Conservation (phyloP, 2,797 vertebrate genomes). For the Myotis daubentonii region DNA sequence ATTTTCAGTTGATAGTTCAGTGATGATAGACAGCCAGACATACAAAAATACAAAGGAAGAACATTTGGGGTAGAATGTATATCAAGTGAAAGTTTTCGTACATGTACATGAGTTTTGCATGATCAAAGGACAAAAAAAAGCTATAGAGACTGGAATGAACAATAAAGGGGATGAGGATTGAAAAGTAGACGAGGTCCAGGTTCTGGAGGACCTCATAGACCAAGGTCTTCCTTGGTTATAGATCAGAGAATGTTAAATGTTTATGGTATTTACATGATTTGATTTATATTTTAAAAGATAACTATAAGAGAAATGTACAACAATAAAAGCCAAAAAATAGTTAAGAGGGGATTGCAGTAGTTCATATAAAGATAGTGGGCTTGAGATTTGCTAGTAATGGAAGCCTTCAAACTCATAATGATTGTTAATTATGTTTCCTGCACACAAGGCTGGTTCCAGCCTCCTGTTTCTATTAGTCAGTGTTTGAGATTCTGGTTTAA, state of each 20-base stretch:
- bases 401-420: background rate
- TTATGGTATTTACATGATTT: background rate
- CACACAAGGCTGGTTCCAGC: background rate
- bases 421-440: background rate
- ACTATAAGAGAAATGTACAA: background rate
- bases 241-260: background rate
- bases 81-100: background rate
- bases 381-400: background rate
- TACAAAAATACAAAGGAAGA: background rate
- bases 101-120: background rate
- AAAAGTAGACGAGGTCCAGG: conserved; percentile 42
- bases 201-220: background rate
- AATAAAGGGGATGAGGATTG: background rate
- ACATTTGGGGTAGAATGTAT: background rate
- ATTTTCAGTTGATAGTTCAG: background rate
- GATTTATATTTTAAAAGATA: background rate
- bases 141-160: background rate
- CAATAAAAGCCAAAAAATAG: background rate
- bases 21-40: background rate
- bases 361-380: background rate
- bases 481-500: background rate
- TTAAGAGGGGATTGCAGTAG: background rate
- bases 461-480: background rate
- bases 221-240: background rate
- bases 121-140: background rate